Base-by-base conservation (phyloP, 2,888 invertebrate genomes). In the Oxystoma pomonae region DNA sequence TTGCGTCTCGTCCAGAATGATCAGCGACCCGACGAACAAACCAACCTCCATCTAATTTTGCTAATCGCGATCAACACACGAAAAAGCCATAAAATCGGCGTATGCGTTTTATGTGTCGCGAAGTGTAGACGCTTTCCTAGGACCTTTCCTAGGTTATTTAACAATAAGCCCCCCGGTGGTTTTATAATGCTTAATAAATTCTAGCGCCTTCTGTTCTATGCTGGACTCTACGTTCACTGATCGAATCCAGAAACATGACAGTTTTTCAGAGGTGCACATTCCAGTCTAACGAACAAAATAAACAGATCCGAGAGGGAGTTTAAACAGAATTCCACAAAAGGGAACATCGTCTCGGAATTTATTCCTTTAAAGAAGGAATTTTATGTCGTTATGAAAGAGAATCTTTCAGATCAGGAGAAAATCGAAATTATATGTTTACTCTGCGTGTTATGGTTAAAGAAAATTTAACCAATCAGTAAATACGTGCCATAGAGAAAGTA, bases 271-370 rank as follows among this genome's bases (percentile, higher is more conserved):
- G 53, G 19, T 17, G n/a, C 19, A 19, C 53, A 53, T 53, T 53
- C 16, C 53, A 19, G 19, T 53, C 53, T 53, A 53, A 53, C 53
- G 19, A 16, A 53, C 53, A 53, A 53, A 53, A 53, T 19, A 53
- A 53, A 53, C 53, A 53, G 53, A 53, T 53, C 53, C 53, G 35
- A 35, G 35, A 35, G 35, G 12, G 35, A 35, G 35, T 35, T 35
- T 35, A 7, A 35, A 35, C 35, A 35, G 35, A 35, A 35, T 35
- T 35, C 35, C 35, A 35, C 35, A 35, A 35, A 35, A 35, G 35
- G 35, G 35, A 35, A 35, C 35, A 35, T 3, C 35, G 35, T 35
- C 35, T 35, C 12, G 35, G 35, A 35, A 35, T 35, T 35, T 35
- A 35, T 35, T 35, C 35, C 35, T 35, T 35, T 35, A 35, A 35